Evolutionary conservation across 2,113 vertebrate genomes (phyloP), one percentile per base, ranked within the genome.

Genomic region (Oenanthe melanoleuca): DNA sequence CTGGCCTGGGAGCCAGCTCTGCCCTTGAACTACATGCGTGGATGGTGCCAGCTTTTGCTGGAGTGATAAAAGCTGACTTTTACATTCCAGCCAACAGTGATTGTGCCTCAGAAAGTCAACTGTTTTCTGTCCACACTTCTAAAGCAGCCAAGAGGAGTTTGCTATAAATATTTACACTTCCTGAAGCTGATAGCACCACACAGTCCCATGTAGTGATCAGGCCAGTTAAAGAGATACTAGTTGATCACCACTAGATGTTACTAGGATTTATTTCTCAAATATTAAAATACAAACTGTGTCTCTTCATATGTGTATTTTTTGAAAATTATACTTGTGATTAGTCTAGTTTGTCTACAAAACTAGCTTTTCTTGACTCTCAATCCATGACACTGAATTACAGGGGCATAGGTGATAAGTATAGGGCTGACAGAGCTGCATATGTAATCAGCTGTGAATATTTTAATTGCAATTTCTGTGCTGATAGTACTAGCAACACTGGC

Each of bases 91-190:
- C 50, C 78, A 80, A 47, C 64, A 70, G 52, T n/a, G 34, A 42
- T 4, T 91, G 59, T 77, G 52, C 71, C 60, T 95, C 59, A 82
- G 79, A 89, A 94, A 89, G 83, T 72, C 15, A 1, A 33, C 71
- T 29, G 9, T 72, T 92, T 42, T 52, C 89, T 77, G 50, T 81
- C 81, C 61, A 65, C 70, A n/a, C 85, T 84, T 95, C 5, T 8
- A 56, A 85, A 88, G 82, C 81, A 89, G 80, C 81, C 85, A 71
- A 65, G 67, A 89, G 34, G 40, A 83, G 52, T 59, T 75, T 83
- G 89, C 64, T 94, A 1, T 80, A 73, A 93, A 92, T 83, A 82
- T 77, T 89, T 86, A 86, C 37, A 66, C 55, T 70, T 92, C 59
- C 66, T 63, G 31, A 70, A 83, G 74, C 70, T 85, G 87, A 63